These are phyloP conservation scores for Camponotus pennsylvanicus DNA, from an alignment of 1,140 invertebrate genomes.

Conservation along the genomic window DNA sequence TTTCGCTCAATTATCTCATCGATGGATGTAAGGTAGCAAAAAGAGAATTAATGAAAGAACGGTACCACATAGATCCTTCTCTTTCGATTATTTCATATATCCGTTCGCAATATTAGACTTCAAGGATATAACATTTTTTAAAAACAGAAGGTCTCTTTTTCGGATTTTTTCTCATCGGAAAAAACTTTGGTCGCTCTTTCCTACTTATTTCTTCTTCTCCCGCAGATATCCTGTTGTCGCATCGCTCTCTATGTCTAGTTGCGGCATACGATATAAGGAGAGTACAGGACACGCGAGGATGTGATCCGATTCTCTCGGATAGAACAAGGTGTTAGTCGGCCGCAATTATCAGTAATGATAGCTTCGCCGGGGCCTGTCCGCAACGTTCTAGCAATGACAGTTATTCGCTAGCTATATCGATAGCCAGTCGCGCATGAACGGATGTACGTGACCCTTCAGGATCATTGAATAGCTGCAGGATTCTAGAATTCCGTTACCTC, in stretches of 20 bases:
- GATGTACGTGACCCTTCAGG: constrained; percentile 65
- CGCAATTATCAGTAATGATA: constrained; percentile 74
- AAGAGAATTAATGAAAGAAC: constrained; percentile 15
- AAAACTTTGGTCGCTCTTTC: not conserved
- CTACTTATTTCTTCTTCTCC: constrained; percentile 31
- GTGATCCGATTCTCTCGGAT: constrained; percentile 30
- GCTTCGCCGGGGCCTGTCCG: constrained; percentile 14
- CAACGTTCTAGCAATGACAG: constrained; percentile 57
- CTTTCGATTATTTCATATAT: constrained; percentile 27
- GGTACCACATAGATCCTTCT: constrained; percentile 33
- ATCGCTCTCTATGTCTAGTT: constrained; percentile 51
- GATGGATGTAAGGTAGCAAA: constrained; percentile 25
- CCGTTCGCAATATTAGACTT: constrained; percentile 20
- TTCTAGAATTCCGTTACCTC: constrained; percentile 53
- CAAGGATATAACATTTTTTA: not conserved
- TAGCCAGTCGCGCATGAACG: constrained; percentile 68
- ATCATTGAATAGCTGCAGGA: constrained; percentile 66
- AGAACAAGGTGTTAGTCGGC: constrained; percentile 65
- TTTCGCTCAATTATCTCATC: constrained; percentile 32
- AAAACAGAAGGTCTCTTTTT: constrained; percentile 42
- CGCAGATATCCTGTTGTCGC: constrained; percentile 64
- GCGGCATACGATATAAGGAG: not conserved
- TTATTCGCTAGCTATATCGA: constrained; percentile 61
- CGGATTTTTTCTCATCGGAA: constrained; percentile 47
- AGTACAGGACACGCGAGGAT: constrained; percentile 24